Percentiles rank a stretch among this genome's conserved stretches.
Conservation (phyloP, 2,113 vertebrate species). For the Gavia stellata region DNA sequence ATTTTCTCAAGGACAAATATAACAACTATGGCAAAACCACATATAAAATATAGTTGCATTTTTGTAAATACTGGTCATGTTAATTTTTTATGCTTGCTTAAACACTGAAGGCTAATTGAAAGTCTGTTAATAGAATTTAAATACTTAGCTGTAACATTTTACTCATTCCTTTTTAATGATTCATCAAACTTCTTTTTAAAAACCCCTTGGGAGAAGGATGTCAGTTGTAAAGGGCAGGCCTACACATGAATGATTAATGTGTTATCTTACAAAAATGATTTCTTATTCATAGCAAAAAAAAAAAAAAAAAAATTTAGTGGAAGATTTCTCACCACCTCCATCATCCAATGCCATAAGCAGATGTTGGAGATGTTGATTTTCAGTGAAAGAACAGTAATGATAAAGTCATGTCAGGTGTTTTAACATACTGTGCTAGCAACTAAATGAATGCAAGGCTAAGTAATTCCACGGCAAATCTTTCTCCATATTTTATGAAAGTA, state of each 20-base stretch:
- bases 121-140: not conserved
- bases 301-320: not conserved
- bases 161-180: slow-evolving; percentile 51
- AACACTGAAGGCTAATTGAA: not conserved
- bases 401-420: not conserved
- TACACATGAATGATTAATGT: not conserved
- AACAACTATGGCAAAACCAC: not conserved
- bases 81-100: not conserved
- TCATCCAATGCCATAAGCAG: not conserved
- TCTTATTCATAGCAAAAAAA: not conserved
- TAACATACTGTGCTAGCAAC: not conserved
- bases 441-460: not conserved
- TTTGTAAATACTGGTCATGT: not conserved
- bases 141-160: not conserved
- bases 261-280: not conserved
- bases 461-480: not conserved
- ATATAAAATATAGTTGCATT: not conserved
- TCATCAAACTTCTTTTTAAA: not conserved
- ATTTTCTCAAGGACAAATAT: not conserved
- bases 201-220: not conserved
- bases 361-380: not conserved
- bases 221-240: not conserved
- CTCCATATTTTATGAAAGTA: not conserved
- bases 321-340: not conserved
- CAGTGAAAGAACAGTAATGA: not conserved